Base-by-base conservation (phyloP, 2,888 invertebrate species). In the Diaphora mendica region DNA sequence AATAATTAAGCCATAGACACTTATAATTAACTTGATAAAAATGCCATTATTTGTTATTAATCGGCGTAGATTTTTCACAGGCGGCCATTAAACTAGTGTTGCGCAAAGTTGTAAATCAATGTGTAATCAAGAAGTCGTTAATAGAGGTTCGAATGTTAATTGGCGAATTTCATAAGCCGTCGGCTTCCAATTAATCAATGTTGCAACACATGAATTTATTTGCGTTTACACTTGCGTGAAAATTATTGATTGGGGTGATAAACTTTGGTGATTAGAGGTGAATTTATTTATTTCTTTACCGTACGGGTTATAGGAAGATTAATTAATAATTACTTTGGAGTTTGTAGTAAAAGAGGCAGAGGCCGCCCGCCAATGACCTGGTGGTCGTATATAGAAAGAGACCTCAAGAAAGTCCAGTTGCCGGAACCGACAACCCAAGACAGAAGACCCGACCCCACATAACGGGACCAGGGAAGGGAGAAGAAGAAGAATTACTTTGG, bases 61-160 rank as follows among this genome's bases (percentile, higher is more conserved):
- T 78, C 69, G 51, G 35, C 35, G 62, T 70, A 76, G 74, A 78
- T 80, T 85, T 83, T 85, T 85, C 77, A 80, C 77, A 81, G 82
- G 75, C 76, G 70, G 82, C 77, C 77, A 71, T 80, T 80, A 83
- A 82, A 87, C 81, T 82, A 81, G 79, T 79, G 85, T 87, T 86
- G 79, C 80, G 81, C 71, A 82, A 79, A 44, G 74, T 69, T 72
- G 78, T 83, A 83, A 83, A 82, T 83, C 79, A 82, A 71, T 68
- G 30, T 59, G 82, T 86, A 88, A 88, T 88, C 85, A 86, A 82
- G 79, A 82, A 79, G 81, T 85, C 84, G 86, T 81, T 90, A 89
- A 89, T 87, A 86, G 86, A 82, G 83, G 86, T 89, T 90, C 87
- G 87, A 86, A 85, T 84, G 81, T 84, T 90, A 90, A 91, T 91